These are phyloP conservation scores for Oegoconia quadripuncta DNA, from an alignment of 2,888 invertebrate genomes.

Conservation along the genomic window DNA sequence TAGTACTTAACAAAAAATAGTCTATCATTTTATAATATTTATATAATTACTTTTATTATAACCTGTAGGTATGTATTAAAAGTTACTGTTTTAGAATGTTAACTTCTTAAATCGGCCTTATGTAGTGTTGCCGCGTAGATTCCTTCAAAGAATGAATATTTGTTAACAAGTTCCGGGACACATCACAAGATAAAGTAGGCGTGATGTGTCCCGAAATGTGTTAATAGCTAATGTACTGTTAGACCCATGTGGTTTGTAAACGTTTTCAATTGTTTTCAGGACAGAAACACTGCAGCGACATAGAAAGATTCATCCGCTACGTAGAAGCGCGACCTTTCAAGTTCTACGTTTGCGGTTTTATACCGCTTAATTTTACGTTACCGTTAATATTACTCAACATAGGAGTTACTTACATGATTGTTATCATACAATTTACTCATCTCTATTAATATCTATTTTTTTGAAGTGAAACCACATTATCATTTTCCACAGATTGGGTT, in stretches of 20 bases:
- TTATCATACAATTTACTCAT: slow-evolving; percentile 11
- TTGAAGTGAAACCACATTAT: neutral
- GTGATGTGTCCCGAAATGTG: neutral
- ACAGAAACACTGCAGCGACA: neutral
- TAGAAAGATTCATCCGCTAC: slow-evolving; percentile 8
- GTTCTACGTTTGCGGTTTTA: slow-evolving; percentile 6
- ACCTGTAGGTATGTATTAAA: no score
- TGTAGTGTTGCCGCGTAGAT: no score
- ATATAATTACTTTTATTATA: no score
- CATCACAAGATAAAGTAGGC: no score
- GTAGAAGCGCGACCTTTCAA: slow-evolving; percentile 13
- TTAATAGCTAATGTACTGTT: no score
- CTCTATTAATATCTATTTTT: slow-evolving; percentile 2
- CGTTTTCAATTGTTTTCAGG: slow-evolving; percentile 1
- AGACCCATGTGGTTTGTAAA: no score
- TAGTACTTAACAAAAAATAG: no score
- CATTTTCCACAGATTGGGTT: neutral
- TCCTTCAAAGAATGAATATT: no score
- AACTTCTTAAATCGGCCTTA: no score
- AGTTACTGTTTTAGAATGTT: no score
- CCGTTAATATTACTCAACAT: slow-evolving; percentile 8
- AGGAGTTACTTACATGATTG: slow-evolving; percentile 11
- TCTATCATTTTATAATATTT: no score
- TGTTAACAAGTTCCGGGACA: no score
- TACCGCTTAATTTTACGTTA: slow-evolving; percentile 7